Conservation (phyloP, 2,888 invertebrate genomes). For the Agonopterix subpropinquella region DNA sequence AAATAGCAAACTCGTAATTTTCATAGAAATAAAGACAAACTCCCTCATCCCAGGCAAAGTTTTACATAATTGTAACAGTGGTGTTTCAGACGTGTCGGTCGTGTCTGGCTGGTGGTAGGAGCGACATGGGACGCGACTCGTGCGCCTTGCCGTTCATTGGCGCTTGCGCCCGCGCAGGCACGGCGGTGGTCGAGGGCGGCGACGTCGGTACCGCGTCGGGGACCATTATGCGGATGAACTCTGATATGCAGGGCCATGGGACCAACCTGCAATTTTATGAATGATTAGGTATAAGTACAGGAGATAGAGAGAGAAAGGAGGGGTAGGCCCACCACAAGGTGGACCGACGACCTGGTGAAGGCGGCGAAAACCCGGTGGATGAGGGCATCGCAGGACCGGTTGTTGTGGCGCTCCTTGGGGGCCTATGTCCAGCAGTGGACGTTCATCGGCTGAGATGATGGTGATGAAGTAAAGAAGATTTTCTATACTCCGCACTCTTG, state of each 20-base stretch:
- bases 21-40: neutral
- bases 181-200: constrained; percentile 9
- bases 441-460: too few relatives aligned
- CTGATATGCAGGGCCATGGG: constrained; percentile 81
- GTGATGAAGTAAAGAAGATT: too few relatives aligned
- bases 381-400: too few relatives aligned
- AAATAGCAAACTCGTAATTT: too few relatives aligned
- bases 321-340: too few relatives aligned
- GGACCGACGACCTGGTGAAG: too few relatives aligned
- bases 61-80: neutral
- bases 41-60: neutral
- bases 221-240: constrained; percentile 79
- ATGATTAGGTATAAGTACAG: too few relatives aligned
- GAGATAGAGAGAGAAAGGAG: too few relatives aligned
- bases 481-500: too few relatives aligned
- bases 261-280: constrained; percentile 75
- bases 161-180: constrained; percentile 5
- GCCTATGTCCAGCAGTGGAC: too few relatives aligned
- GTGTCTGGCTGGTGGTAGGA: constrained; percentile 53
- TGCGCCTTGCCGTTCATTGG: constrained; percentile 23
- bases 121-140: constrained; percentile 51
- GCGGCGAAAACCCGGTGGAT: too few relatives aligned
- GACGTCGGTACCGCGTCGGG: constrained; percentile 79
- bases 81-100: constrained; percentile 43
- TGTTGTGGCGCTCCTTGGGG: too few relatives aligned